Evolutionary conservation across 1,140 invertebrate species (phyloP).

Genomic region (Plodia interpunctella): DNA sequence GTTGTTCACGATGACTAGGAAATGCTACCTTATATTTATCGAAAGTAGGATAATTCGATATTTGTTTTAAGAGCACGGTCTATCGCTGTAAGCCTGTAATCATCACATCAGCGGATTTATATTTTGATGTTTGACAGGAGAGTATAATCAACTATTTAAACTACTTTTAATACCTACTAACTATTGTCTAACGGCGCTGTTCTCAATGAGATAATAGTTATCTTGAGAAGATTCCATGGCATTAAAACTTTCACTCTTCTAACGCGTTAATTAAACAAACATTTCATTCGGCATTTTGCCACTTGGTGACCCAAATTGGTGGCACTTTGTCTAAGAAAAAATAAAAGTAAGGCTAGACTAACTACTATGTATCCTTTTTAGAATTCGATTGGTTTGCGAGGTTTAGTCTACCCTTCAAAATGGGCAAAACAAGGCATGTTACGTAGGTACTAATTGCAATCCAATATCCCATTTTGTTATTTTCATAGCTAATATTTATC

Average conservation of each 20-base stretch:
- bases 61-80: slow-evolving; percentile 29
- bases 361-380: no score
- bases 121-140: slow-evolving; percentile 18
- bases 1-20: neutral
- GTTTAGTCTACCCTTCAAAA: no score
- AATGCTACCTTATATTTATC: neutral
- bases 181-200: slow-evolving; percentile 17
- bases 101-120: slow-evolving; percentile 17
- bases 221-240: slow-evolving; percentile 26
- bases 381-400: no score
- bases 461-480: no score
- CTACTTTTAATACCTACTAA: slow-evolving; percentile 37
- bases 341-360: neutral
- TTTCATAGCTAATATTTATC: no score
- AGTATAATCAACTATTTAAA: slow-evolving; percentile 37
- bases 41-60: slow-evolving; percentile 29
- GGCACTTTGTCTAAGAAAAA: no score
- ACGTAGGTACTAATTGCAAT: no score
- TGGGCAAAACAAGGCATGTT: no score
- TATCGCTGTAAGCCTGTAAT: slow-evolving; percentile 12
- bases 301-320: neutral
- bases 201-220: slow-evolving; percentile 32
- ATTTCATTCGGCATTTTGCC: slow-evolving; percentile 1
- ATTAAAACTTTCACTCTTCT: slow-evolving; percentile 32
- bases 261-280: slow-evolving; percentile 26